Evolutionary conservation across 2,888 invertebrate species (phyloP).

Genomic region (Smittia sp.): DNA sequence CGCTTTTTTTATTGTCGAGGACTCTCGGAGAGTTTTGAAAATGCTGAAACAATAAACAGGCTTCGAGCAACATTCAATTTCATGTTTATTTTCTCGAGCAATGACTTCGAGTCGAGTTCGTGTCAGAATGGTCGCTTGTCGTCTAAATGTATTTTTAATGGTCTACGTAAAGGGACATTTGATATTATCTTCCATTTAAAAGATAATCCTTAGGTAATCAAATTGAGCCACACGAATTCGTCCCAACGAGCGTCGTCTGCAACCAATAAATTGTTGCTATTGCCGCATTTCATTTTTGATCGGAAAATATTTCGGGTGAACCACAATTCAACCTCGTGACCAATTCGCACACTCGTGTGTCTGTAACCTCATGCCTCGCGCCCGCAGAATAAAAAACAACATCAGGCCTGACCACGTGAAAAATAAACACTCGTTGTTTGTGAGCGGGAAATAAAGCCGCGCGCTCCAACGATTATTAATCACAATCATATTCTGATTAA

Average conservation of each 20-base stretch:
- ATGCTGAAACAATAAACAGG: slow-evolving; percentile 32
- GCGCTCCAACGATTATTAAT: slow-evolving; percentile 30
- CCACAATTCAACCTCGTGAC: not conserved
- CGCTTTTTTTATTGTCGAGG: not conserved
- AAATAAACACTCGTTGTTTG: slow-evolving; percentile 23
- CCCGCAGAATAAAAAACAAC: slow-evolving; percentile 5
- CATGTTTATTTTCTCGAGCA: not conserved
- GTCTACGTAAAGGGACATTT: too few species aligned
- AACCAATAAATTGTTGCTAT: not conserved
- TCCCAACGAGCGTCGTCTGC: too few species aligned
- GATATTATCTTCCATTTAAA: too few species aligned
- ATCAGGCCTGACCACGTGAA: slow-evolving; percentile 7
- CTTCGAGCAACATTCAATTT: not conserved
- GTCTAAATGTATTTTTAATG: too few species aligned
- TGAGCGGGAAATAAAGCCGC: not conserved
- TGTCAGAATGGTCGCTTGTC: too few species aligned
- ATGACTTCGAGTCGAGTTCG: too few species aligned
- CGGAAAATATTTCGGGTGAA: not conserved
- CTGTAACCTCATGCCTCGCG: not conserved
- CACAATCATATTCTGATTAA: slow-evolving; percentile 37
- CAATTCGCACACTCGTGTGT: not conserved
- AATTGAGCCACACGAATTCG: too few species aligned
- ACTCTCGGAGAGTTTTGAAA: not conserved
- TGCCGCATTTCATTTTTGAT: not conserved
- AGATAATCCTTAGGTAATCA: too few species aligned